Evolutionary conservation across 30 jellyfish, hydroid and myxozoan species (phyloP), one percentile per base, ranked within the genome.

Genomic region (Phacellophora camtschatica): DNA sequence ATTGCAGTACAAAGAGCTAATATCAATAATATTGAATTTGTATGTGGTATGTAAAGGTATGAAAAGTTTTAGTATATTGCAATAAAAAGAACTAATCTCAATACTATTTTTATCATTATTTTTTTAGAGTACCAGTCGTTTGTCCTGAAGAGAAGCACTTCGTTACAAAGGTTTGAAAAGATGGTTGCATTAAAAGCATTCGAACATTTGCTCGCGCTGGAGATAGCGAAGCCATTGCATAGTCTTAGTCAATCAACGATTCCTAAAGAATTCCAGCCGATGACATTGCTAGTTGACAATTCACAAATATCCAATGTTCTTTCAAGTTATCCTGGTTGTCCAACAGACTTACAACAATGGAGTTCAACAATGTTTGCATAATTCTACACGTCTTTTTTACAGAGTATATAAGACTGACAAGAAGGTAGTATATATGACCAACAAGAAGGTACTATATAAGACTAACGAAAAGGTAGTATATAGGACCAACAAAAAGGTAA

Each of bases 341-440:
- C 98, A 0, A 92, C 97, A 1, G 98, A 92, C 18, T 65, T 92
- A 50, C 72, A 71, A 51, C 90, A 92, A 20, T 92, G 98, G 98
- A 95, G 88, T 0, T 69, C 85, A 0, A 58, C 94, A 23, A 86
- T 83, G 96, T 90, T 74, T 65, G 90, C 42, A 3, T 85, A 49
- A 53, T 27, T 9, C 2, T 22, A 6, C 2, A 18, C 15, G 25
- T 19, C 25, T 53, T 53, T n/a, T n/a, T n/a, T n/a, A n/a, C n/a
- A n/a, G n/a, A n/a, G n/a, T n/a, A n/a, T n/a, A n/a, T n/a, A n/a
- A n/a, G n/a, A n/a, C n/a, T n/a, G n/a, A n/a, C n/a, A n/a, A n/a
- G n/a, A n/a, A n/a, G n/a, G n/a, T n/a, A n/a, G n/a, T n/a, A n/a
- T n/a, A n/a, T n/a, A n/a, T n/a, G n/a, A n/a, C n/a, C n/a, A n/a